phyloP scores from a whole-genome alignment of 2,888 invertebrate species.

The Eilema depressum region DNA sequence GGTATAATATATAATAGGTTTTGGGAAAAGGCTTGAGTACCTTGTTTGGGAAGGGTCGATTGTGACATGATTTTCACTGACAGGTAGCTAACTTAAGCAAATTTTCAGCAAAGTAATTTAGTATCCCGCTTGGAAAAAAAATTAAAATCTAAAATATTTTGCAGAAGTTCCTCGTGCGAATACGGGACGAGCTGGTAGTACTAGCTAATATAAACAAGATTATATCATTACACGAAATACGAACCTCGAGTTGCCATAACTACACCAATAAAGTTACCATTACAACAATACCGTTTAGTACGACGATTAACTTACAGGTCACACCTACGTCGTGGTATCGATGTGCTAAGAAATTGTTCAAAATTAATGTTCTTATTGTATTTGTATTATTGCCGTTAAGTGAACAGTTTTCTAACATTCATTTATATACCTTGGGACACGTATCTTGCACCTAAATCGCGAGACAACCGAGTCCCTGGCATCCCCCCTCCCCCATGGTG shows the following conservation, averaged over 20 bases:
- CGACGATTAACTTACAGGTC: constrained; percentile 4
- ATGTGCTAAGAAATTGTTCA: not conserved
- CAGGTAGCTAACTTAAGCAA: no score
- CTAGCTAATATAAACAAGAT: not conserved
- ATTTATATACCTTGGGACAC: not conserved
- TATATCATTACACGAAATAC: not conserved
- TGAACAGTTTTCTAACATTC: not conserved
- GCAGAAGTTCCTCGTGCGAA: not conserved
- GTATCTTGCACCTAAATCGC: no score
- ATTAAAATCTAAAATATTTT: no score
- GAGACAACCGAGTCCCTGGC: no score
- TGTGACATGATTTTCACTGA: no score
- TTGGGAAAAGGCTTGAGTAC: no score
- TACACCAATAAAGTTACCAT: constrained; percentile 12
- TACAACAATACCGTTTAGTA: constrained; percentile 7
- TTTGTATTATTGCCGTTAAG: not conserved
- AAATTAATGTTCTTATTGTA: not conserved
- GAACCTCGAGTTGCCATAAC: not conserved
- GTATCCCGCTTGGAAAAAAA: no score
- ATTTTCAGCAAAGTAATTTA: no score
- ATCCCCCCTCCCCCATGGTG: no score
- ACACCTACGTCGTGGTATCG: not conserved
- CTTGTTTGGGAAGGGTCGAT: no score
- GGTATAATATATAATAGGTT: no score
- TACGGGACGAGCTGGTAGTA: not conserved